These are phyloP conservation scores for Zonitis immaculata DNA, from an alignment of 2,888 invertebrate genomes.

Conservation along the genomic window DNA sequence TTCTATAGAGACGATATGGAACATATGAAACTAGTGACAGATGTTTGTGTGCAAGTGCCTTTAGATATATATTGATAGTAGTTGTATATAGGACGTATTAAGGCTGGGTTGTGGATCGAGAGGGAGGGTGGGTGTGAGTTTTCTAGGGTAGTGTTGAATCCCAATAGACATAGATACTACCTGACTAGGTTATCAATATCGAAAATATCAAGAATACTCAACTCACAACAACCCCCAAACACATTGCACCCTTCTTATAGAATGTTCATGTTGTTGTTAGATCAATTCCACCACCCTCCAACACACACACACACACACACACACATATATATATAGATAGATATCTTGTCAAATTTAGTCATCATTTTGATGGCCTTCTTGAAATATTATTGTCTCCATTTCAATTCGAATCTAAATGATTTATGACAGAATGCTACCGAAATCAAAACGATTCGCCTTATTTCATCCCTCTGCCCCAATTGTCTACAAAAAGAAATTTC, in stretches of 20 bases:
- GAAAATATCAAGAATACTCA: no score
- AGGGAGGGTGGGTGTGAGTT: no score
- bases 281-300: not conserved
- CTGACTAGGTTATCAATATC: conserved; percentile 44
- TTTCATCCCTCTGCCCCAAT: no score
- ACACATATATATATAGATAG: no score
- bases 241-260: no score
- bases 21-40: conserved; percentile 40
- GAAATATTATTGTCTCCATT: conserved; percentile 42
- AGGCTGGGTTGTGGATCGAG: no score
- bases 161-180: conserved; percentile 36
- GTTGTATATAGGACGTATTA: no score
- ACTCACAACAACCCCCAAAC: no score
- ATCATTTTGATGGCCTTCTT: conserved; percentile 41
- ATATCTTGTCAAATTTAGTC: conserved; percentile 44
- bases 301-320: not conserved
- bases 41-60: conserved; percentile 25
- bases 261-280: no score
- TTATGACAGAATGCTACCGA: conserved; percentile 3
- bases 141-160: conserved; percentile 25
- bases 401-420: conserved; percentile 28
- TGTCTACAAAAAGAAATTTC: no score
- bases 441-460: not conserved
- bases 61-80: conserved; percentile 39
- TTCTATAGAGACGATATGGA: not conserved